phyloP scores from a whole-genome alignment of 2,888 invertebrate species.

The Colostygia pectinataria region DNA sequence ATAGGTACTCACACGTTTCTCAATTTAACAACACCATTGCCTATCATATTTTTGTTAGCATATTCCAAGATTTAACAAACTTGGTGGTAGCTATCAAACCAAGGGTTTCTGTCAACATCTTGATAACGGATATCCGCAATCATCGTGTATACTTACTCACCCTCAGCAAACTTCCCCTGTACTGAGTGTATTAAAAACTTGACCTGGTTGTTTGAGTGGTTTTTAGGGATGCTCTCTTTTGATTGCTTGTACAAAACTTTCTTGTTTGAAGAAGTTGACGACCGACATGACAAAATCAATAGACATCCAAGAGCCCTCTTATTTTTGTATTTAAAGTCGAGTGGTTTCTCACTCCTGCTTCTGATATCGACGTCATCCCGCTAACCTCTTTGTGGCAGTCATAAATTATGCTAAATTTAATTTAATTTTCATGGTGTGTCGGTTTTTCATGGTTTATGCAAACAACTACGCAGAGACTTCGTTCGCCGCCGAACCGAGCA shows the following conservation, averaged over 20 bases:
- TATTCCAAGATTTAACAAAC: constrained; percentile 29
- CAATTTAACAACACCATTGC: background rate
- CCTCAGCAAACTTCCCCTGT: constrained; percentile 19
- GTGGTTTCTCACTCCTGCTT: too few relatives aligned
- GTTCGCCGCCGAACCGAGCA: background rate
- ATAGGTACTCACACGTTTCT: background rate
- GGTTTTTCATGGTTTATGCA: background rate
- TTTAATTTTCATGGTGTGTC: background rate
- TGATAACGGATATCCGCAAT: constrained; percentile 45
- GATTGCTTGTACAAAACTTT: background rate
- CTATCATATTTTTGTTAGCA: background rate
- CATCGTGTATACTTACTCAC: constrained; percentile 38
- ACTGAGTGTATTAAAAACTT: constrained; percentile 31
- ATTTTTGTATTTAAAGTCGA: too few relatives aligned
- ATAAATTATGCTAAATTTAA: too few relatives aligned
- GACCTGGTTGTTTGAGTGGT: constrained; percentile 25
- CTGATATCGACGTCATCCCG: too few relatives aligned
- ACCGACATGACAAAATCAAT: background rate
- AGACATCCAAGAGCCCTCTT: too few relatives aligned
- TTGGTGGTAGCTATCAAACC: constrained; percentile 20
- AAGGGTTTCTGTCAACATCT: constrained; percentile 44
- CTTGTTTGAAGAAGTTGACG: background rate
- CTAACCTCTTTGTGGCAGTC: too few relatives aligned
- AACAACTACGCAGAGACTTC: constrained; percentile 8
- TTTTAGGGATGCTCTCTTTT: constrained; percentile 5